Percentiles rank a stretch among this genome's conserved stretches.
These are phyloP conservation scores for Epinotia ramella DNA, from an alignment of 2,888 invertebrate genomes.

Conservation along the genomic window DNA sequence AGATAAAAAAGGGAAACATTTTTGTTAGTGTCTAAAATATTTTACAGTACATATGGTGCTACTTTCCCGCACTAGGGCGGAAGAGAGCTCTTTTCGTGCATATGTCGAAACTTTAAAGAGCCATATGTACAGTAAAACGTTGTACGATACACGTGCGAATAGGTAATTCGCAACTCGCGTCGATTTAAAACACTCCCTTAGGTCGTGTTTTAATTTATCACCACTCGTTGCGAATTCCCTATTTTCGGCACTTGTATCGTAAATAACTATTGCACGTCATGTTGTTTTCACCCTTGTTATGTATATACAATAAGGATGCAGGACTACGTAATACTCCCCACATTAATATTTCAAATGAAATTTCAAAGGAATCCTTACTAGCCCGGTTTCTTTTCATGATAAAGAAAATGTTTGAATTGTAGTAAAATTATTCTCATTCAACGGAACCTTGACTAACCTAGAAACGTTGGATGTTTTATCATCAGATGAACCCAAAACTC, in stretches of 20 bases:
- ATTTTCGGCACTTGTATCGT: too few relatives aligned
- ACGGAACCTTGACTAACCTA: conserved; percentile 19
- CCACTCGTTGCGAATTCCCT: too few relatives aligned
- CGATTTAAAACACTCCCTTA: too few relatives aligned
- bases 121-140: too few relatives aligned
- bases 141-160: too few relatives aligned
- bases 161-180: too few relatives aligned
- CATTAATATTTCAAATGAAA: conserved; percentile 18
- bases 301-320: conserved; percentile 15
- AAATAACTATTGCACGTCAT: not conserved
- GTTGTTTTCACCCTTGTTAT: conserved; percentile 5
- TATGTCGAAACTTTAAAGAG: too few relatives aligned
- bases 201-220: too few relatives aligned
- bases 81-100: too few relatives aligned
- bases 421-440: conserved; percentile 21
- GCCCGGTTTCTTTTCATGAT: conserved; percentile 28
- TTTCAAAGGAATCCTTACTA: conserved; percentile 30
- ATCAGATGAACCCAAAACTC: conserved; percentile 29
- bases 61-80: too few relatives aligned
- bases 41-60: too few relatives aligned
- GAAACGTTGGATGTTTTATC: conserved; percentile 26
- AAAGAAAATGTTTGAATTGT: conserved; percentile 11
- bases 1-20: not conserved
- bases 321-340: conserved; percentile 13
- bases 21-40: not conserved